Evolutionary conservation across 2,113 vertebrate genomes (phyloP).

Genomic region (Neomonachus schauinslandi): DNA sequence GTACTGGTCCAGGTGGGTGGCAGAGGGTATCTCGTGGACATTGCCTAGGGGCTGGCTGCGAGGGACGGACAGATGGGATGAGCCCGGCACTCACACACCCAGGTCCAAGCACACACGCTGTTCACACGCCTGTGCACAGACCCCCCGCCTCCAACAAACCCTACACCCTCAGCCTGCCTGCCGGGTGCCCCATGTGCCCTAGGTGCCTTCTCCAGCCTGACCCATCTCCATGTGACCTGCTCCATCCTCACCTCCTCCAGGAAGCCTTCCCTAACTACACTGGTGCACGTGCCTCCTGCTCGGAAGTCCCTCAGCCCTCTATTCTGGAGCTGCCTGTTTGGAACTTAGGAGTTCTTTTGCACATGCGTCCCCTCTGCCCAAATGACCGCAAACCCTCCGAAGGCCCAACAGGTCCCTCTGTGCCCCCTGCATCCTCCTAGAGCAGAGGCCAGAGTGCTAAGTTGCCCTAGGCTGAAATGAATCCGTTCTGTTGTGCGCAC

Average conservation of each 20-base stretch:
- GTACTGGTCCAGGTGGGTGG: conserved; percentile 92
- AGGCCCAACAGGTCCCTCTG: background rate
- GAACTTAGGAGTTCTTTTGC: background rate
- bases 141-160: fast-evolving
- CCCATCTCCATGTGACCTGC: background rate
- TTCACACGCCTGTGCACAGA: fast-evolving
- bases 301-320: background rate
- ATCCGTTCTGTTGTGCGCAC: background rate
- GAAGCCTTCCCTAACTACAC: background rate
- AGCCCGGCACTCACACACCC: background rate
- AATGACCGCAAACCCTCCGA: background rate
- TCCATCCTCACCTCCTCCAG: background rate
- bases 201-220: background rate
- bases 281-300: background rate
- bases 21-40: conserved; percentile 83
- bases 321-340: background rate
- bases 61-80: background rate
- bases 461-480: conserved; percentile 51
- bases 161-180: background rate
- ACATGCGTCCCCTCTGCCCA: background rate
- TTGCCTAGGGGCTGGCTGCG: conserved; percentile 88
- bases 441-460: background rate
- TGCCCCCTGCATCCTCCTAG: background rate
- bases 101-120: no score
- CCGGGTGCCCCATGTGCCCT: fast-evolving